Percentiles rank a stretch among this genome's conserved stretches.
These are phyloP conservation scores for Garrulus glandarius DNA, from an alignment of 2,797 vertebrate genomes.

Conservation along the genomic window DNA sequence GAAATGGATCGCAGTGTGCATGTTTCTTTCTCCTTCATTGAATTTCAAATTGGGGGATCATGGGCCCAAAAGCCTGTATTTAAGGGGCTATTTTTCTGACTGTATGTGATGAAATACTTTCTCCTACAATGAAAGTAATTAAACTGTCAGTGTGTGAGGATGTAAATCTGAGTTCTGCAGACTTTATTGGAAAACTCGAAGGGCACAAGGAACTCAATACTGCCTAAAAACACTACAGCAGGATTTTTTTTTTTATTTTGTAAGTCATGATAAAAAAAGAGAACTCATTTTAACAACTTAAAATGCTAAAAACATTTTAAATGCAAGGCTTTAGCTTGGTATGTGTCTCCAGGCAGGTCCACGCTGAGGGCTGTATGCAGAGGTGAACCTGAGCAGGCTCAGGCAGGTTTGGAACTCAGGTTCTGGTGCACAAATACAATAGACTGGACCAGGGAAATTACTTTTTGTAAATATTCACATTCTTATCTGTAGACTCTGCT, in stretches of 20 bases:
- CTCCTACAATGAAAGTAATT: slow-evolving; percentile 41
- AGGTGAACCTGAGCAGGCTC: neutral
- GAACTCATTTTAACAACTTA: neutral
- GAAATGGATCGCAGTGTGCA: slow-evolving; percentile 39
- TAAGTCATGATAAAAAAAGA: neutral
- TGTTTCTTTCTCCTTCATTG: slow-evolving; percentile 39
- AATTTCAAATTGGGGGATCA: slow-evolving; percentile 39
- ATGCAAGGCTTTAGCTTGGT: neutral
- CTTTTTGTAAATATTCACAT: neutral
- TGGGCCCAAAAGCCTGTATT: slow-evolving; percentile 1
- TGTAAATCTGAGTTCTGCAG: slow-evolving; percentile 36
- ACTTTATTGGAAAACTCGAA: neutral
- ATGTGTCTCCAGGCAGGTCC: neutral
- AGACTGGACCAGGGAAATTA: neutral
- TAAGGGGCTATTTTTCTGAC: slow-evolving; percentile 18
- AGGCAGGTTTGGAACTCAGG: neutral
- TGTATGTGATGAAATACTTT: slow-evolving; percentile 48
- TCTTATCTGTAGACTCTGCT: neutral
- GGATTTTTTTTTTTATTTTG: neutral
- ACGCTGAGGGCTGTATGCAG: neutral
- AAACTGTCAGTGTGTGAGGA: slow-evolving; percentile 50
- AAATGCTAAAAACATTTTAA: neutral
- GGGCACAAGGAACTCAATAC: neutral
- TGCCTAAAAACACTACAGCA: neutral
- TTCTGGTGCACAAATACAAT: neutral